Base-by-base conservation (phyloP, 2,888 invertebrate genomes). In the Sarcophaga caerulescens region DNA sequence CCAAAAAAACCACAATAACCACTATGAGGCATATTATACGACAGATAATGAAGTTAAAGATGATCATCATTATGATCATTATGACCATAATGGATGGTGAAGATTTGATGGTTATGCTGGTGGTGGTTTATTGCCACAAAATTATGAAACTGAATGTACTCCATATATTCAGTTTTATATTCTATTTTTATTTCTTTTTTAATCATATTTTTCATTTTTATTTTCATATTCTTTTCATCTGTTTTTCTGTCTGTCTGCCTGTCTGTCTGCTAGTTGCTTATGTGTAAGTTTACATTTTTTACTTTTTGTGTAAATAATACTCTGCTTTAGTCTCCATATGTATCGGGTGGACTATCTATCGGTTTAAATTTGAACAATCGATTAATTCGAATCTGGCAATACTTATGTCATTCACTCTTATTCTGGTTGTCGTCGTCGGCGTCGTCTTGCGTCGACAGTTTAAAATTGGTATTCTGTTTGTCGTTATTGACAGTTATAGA, bases 101-200 rank as follows among this genome's bases (percentile, higher is more conserved):
- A 8, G 35, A 8, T 84, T 12, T 52, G 52, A 17, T 52, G 52
- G 52, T 66, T n/a, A 35, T 35, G 17, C n/a, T 75, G 76, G 14
- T 76, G 75, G 66, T 81, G 74, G 77, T 73, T 79, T 63, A 35
- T 75, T 78, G 81, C 81, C 80, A 81, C 84, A 84, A 74, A 81
- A 81, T 86, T 84, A 86, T 84, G 86, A 84, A 84, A 86, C 81
- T 79, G 23, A 80, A 44, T 81, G 71, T 75, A 47, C 62, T 66
- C 52, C 60, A 63, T 35, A 35, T 35, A 10, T 35, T 35, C 35
- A 35, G 1, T 10, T 35, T 35, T 35, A 35, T 35, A 35, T 14
- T 14, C 12, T 66, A 73, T 76, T 69, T 76, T 69, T 74, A 74
- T 65, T 68, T 68, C 35, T 6, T 35, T 35, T 35, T 35, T 35